These are phyloP conservation scores for Puffinus mauretanicus DNA, from an alignment of 2,113 vertebrate genomes.

Conservation along the genomic window DNA sequence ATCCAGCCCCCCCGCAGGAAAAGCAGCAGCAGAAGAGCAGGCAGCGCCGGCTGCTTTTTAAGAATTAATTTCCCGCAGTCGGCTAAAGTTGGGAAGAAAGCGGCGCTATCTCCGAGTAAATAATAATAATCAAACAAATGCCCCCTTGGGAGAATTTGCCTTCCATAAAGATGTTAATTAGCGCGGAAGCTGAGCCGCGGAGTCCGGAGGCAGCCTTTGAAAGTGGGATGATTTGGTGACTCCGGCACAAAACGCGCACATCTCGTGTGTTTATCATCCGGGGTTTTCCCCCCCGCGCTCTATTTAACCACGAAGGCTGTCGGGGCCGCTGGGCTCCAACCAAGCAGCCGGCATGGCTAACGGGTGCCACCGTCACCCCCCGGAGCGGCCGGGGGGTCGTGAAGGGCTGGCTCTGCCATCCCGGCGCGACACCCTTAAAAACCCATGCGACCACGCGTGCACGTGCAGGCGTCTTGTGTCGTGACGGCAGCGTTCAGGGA, in stretches of 20 bases:
- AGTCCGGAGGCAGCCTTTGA: background rate
- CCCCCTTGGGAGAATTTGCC: constrained; percentile 50
- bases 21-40: background rate
- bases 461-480: background rate
- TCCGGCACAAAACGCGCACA: background rate
- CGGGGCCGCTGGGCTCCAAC: background rate
- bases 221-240: background rate
- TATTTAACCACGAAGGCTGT: background rate
- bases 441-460: no score
- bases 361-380: background rate
- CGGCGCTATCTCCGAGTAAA: constrained; percentile 43
- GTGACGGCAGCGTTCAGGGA: background rate
- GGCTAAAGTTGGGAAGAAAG: background rate
- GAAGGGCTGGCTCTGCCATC: background rate
- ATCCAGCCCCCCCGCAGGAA: background rate
- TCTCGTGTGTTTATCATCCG: background rate
- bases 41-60: accelerated
- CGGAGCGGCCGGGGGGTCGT: accelerated
- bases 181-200: background rate
- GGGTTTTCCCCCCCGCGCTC: background rate
- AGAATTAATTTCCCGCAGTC: constrained; percentile 11
- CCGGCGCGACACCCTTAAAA: background rate
- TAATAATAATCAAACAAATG: constrained; percentile 53
- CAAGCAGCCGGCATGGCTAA: background rate
- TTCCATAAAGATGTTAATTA: constrained; percentile 70